phyloP scores from a whole-genome alignment of 2,113 vertebrate species.

The Marmota monax region DNA sequence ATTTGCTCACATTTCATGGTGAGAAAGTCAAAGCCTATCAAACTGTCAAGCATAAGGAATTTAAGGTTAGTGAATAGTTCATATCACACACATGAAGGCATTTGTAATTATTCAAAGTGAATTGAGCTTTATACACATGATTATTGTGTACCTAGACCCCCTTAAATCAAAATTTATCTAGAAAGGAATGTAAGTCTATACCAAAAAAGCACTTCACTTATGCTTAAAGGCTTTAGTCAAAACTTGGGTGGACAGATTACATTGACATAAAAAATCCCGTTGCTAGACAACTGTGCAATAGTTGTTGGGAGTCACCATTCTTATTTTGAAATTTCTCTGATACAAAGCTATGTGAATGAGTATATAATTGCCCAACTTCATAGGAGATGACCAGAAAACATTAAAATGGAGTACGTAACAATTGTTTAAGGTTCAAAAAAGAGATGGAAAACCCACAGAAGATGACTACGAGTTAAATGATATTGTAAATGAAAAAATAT shows the following conservation, averaged over 20 bases:
- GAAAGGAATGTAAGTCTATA: not conserved
- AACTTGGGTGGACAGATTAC: not conserved
- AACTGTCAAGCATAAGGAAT: not conserved
- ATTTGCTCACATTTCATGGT: not conserved
- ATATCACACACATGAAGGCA: not conserved
- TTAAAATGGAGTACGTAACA: not conserved
- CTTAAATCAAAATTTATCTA: not conserved
- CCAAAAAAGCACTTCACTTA: not conserved
- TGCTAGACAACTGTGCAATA: not conserved
- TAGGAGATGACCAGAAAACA: not conserved
- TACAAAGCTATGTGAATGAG: not conserved
- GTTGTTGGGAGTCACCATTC: not conserved
- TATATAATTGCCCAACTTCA: not conserved
- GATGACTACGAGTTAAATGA: not conserved
- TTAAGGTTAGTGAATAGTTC: not conserved
- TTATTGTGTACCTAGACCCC: not conserved
- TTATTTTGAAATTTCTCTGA: not conserved
- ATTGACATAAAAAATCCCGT: not conserved
- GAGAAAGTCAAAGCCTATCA: not conserved
- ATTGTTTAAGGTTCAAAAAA: not conserved
- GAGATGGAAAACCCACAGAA: not conserved
- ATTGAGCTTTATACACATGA: not conserved
- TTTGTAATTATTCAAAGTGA: not conserved
- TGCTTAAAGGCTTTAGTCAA: not conserved
- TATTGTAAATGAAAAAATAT: not conserved